A percentile compares a stretch with the other conserved stretches of the same genome.
Evolutionary conservation across 2,113 vertebrate genomes (phyloP).

Genomic region (Carassius gibelio): DNA sequence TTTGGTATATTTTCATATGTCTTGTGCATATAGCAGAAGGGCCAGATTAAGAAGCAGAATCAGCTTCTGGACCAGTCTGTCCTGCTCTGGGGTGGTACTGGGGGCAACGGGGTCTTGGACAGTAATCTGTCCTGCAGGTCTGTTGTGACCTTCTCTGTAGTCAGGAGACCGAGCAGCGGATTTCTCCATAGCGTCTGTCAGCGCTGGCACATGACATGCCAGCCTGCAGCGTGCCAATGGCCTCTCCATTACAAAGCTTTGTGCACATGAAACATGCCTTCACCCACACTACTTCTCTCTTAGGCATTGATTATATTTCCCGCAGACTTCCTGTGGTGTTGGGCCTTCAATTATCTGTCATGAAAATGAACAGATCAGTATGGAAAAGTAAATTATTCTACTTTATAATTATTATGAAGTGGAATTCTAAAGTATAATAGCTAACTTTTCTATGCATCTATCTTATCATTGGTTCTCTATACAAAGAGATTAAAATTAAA

Average conservation of each 20-base stretch:
- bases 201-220: slow-evolving; percentile 10
- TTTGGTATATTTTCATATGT: neutral
- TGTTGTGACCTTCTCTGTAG: neutral
- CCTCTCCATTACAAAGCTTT: neutral
- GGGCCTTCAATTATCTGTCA: slow-evolving; percentile 12
- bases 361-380: neutral
- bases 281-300: neutral
- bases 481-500: neutral
- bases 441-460: neutral
- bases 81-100: neutral
- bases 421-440: neutral
- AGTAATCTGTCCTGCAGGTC: slow-evolving; percentile 8
- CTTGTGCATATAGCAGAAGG: neutral
- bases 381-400: neutral
- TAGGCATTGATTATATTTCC: slow-evolving; percentile 11
- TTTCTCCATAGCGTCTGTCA: slow-evolving; percentile 11
- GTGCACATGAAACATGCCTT: slow-evolving; percentile 15
- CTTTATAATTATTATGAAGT: neutral
- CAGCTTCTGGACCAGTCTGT: neutral
- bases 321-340: slow-evolving; percentile 5
- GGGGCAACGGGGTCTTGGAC: neutral
- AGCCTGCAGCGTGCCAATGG: slow-evolving; percentile 32
- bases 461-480: neutral
- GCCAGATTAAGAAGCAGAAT: neutral
- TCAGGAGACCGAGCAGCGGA: neutral